Conservation (phyloP, 1,140 invertebrate genomes). For the Hyphantria cunea region DNA sequence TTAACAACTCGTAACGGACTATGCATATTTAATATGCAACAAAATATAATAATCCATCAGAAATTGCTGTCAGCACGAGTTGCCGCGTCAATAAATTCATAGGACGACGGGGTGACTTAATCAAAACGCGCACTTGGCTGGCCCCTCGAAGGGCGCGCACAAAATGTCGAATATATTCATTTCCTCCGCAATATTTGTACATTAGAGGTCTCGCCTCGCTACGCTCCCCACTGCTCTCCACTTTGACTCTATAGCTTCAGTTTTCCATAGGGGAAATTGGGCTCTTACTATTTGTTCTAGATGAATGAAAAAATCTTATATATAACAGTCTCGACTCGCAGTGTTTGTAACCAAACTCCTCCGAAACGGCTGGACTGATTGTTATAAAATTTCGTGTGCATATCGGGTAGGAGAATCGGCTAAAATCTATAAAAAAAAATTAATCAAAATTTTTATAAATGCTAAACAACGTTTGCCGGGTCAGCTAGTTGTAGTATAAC, state of each 20-base stretch:
- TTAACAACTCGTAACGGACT: background rate
- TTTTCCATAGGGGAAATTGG: constrained; percentile 39
- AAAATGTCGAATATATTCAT: constrained; percentile 74
- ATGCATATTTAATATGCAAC: constrained; percentile 17
- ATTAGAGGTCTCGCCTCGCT: constrained; percentile 78
- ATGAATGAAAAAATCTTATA: background rate
- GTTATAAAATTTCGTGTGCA: no score
- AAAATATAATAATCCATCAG: constrained; percentile 16
- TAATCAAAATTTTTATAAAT: no score
- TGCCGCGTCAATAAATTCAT: constrained; percentile 64
- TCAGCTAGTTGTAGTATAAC: no score
- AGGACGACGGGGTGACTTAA: constrained; percentile 60
- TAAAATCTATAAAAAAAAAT: no score
- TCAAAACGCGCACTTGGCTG: constrained; percentile 71
- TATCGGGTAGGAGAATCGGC: no score
- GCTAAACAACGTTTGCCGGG: no score
- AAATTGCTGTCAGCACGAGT: constrained; percentile 40
- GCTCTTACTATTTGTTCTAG: constrained; percentile 37
- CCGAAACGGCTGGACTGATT: no score
- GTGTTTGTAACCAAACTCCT: no score
- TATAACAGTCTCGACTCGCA: no score
- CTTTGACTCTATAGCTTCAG: constrained; percentile 59
- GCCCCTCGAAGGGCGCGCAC: constrained; percentile 38
- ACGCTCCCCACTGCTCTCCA: constrained; percentile 54
- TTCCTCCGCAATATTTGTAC: constrained; percentile 80